These are phyloP conservation scores for Diacarnus erythraeanus DNA, from an alignment of 37 sponge, comb jelly and placozoan genomes.

Conservation along the genomic window DNA sequence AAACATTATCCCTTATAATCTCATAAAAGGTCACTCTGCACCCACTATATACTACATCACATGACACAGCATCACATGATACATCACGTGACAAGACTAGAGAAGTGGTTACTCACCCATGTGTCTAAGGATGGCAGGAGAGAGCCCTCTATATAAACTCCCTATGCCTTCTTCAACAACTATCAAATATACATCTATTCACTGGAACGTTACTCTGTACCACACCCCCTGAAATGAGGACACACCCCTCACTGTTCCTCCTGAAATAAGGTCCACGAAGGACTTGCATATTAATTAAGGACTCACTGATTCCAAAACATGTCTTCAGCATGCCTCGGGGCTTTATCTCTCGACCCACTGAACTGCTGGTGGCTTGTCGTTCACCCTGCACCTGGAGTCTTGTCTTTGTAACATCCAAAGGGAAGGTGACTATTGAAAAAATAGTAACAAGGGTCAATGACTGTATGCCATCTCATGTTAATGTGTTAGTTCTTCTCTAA, in stretches of 20 bases:
- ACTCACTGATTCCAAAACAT: constrained; percentile 59
- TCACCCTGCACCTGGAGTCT: constrained; percentile 87
- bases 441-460: too few species aligned
- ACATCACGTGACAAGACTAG: not conserved
- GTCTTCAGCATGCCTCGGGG: constrained; percentile 73
- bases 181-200: too few species aligned
- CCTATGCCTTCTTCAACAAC: constrained; percentile 75
- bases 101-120: constrained; percentile 24
- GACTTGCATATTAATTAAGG: not conserved
- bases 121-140: constrained; percentile 82
- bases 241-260: not conserved
- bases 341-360: not conserved
- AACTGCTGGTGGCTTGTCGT: not conserved
- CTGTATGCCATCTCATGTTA: too few species aligned
- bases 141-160: constrained; percentile 74
- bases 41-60: constrained; percentile 1
- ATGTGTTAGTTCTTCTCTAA: too few species aligned
- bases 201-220: too few species aligned
- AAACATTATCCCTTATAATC: constrained; percentile 63
- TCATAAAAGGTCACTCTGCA: constrained; percentile 81
- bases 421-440: constrained; percentile 74
- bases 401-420: constrained; percentile 84
- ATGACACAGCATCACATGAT: not conserved
- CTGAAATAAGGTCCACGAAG: not conserved
- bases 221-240: not conserved